Evolutionary conservation across 2,888 invertebrate genomes (phyloP).

Genomic region (Druceiella hillmani): DNA sequence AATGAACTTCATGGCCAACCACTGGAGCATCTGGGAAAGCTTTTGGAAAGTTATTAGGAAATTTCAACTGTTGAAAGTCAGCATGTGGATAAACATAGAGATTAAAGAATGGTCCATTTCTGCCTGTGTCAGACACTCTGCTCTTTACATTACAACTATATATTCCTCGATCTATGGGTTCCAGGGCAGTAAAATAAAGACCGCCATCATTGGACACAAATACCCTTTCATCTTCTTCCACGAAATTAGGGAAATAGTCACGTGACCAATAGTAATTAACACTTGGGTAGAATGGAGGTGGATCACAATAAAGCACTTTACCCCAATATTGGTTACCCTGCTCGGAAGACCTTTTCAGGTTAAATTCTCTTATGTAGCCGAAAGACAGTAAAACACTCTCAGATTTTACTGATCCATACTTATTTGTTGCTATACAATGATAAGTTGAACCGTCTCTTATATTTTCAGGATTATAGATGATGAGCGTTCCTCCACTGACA

Average conservation of each 20-base stretch:
- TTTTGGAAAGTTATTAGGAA: slow-evolving; percentile 93
- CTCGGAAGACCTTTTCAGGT: slow-evolving; percentile 78
- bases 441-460: slow-evolving; percentile 80
- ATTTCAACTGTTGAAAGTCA: slow-evolving; percentile 85
- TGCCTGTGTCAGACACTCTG: slow-evolving; percentile 77
- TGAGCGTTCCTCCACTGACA: slow-evolving; percentile 85
- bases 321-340: slow-evolving; percentile 90
- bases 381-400: slow-evolving; percentile 84
- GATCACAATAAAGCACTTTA: slow-evolving; percentile 87
- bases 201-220: slow-evolving; percentile 94
- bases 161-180: slow-evolving; percentile 82
- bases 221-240: slow-evolving; percentile 87
- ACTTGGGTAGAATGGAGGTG: slow-evolving; percentile 85
- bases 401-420: slow-evolving; percentile 82
- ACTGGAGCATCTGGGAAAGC: slow-evolving; percentile 90
- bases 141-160: slow-evolving; percentile 92
- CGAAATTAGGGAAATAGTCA: slow-evolving; percentile 84
- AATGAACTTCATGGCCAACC: slow-evolving; percentile 81
- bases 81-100: slow-evolving; percentile 79
- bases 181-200: slow-evolving; percentile 90
- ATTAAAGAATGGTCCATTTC: slow-evolving; percentile 86
- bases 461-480: slow-evolving; percentile 80
- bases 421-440: slow-evolving; percentile 88
- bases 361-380: slow-evolving; percentile 87
- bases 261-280: slow-evolving; percentile 91